Evolutionary conservation across 2,113 vertebrate species (phyloP).

Genomic region (Cinclus cinclus): DNA sequence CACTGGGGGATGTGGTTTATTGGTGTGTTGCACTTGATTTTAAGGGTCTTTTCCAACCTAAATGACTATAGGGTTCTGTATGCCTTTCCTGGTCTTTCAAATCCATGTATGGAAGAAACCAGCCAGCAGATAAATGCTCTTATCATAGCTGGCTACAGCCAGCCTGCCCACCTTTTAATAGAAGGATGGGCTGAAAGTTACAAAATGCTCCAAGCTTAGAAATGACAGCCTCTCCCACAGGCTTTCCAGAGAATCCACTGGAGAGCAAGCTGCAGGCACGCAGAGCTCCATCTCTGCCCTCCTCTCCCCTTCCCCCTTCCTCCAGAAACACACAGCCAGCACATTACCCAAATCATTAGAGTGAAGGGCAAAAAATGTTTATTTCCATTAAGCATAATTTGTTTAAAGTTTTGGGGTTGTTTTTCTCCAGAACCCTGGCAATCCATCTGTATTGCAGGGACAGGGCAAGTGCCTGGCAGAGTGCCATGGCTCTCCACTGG

Average conservation of each 20-base stretch:
- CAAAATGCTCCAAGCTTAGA: background rate
- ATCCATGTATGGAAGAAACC: background rate
- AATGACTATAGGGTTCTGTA: background rate
- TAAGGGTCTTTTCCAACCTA: background rate
- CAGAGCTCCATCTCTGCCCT: background rate
- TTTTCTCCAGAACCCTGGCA: constrained; percentile 27
- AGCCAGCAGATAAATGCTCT: background rate
- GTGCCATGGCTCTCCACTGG: background rate
- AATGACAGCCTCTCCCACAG: accelerated
- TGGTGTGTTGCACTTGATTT: background rate
- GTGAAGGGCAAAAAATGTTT: constrained; percentile 21
- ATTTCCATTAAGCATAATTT: constrained; percentile 49
- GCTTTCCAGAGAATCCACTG: background rate
- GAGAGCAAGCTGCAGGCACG: background rate
- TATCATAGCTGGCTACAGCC: background rate
- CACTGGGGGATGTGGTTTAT: background rate
- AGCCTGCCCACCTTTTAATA: background rate
- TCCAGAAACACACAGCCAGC: background rate
- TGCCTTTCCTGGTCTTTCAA: background rate
- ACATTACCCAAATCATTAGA: background rate
- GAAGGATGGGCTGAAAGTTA: background rate
- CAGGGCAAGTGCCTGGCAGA: background rate
- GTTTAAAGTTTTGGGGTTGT: constrained; percentile 55
- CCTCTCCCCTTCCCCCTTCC: background rate
- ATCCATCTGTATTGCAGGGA: background rate